phyloP scores from a whole-genome alignment of 2,113 vertebrate species.

The Triplophysa rosa region DNA sequence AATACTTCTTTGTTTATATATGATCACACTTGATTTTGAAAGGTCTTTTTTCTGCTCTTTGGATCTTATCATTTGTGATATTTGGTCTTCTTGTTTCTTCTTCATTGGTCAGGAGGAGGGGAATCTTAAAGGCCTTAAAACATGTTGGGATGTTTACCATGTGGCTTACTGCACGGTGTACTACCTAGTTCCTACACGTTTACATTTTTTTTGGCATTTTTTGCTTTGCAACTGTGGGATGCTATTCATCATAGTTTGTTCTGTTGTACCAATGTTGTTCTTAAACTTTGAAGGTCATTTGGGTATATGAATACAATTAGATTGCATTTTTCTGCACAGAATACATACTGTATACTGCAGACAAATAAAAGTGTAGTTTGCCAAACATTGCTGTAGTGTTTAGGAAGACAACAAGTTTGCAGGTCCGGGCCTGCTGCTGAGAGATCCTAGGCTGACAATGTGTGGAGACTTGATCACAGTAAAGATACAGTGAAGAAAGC shows the following conservation, averaged over 20 bases:
- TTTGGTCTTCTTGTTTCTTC: not conserved
- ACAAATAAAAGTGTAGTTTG: not conserved
- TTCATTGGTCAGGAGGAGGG: not conserved
- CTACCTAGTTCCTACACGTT: too few species aligned
- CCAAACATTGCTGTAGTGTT: constrained; percentile 14
- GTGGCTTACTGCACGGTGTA: too few species aligned
- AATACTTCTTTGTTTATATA: constrained; percentile 1
- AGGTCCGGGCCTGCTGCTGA: constrained; percentile 45
- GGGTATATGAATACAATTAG: not conserved
- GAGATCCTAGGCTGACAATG: constrained; percentile 3
- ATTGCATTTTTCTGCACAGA: not conserved
- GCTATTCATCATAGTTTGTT: not conserved
- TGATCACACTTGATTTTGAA: not conserved
- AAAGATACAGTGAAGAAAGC: not conserved
- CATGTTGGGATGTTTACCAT: too few species aligned
- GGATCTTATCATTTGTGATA: not conserved
- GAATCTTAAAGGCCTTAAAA: not conserved
- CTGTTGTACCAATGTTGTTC: not conserved
- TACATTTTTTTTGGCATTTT: not conserved
- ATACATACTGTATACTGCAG: not conserved
- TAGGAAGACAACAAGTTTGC: constrained; percentile 34
- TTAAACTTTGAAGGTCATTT: not conserved
- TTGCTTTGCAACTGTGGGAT: not conserved
- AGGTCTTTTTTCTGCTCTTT: not conserved
- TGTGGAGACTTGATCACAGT: not conserved